A percentile compares a stretch with the other conserved stretches of the same genome.
These are phyloP conservation scores for Drosophila arizonae DNA, from an alignment of 1,140 invertebrate genomes.

Conservation along the genomic window DNA sequence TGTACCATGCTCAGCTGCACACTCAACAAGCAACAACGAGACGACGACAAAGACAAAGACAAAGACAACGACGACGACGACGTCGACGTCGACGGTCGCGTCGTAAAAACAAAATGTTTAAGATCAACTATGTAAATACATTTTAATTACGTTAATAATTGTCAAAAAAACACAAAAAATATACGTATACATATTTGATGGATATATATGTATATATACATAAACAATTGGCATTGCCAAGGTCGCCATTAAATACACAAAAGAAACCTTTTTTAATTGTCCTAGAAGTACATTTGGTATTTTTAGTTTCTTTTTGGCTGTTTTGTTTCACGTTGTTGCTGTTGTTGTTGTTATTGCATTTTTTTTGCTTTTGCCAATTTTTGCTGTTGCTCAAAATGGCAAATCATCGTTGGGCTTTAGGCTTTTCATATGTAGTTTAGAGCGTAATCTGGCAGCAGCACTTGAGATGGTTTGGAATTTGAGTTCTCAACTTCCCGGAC, in stretches of 20 bases:
- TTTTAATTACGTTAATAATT: conserved; percentile 82
- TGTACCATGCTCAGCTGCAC: conserved; percentile 71
- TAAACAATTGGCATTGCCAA: conserved; percentile 76
- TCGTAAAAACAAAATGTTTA: conserved; percentile 67
- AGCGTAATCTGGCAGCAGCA: conserved; percentile 18
- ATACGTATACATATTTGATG: background rate
- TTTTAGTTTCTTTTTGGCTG: conserved; percentile 18
- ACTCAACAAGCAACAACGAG: conserved; percentile 36
- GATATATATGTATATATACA: background rate
- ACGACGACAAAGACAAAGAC: conserved; percentile 9
- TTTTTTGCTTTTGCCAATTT: conserved; percentile 45
- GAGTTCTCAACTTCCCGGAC: conserved; percentile 24
- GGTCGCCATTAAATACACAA: conserved; percentile 56
- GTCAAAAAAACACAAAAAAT: conserved; percentile 54
- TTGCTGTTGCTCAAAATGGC: conserved; percentile 49
- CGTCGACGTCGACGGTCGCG: conserved; percentile 53
- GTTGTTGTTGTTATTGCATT: conserved; percentile 3
- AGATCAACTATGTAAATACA: conserved; percentile 78
- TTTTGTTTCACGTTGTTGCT: conserved; percentile 9
- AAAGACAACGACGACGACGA: conserved; percentile 6
- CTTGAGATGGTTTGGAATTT: background rate
- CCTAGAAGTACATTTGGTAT: conserved; percentile 67
- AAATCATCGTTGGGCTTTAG: conserved; percentile 60
- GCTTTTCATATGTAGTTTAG: conserved; percentile 7
- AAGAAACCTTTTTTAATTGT: conserved; percentile 72